Percentiles rank a stretch among this genome's conserved stretches.
Evolutionary conservation across 2,113 vertebrate genomes (phyloP).

Genomic region (Elephantulus edwardii): DNA sequence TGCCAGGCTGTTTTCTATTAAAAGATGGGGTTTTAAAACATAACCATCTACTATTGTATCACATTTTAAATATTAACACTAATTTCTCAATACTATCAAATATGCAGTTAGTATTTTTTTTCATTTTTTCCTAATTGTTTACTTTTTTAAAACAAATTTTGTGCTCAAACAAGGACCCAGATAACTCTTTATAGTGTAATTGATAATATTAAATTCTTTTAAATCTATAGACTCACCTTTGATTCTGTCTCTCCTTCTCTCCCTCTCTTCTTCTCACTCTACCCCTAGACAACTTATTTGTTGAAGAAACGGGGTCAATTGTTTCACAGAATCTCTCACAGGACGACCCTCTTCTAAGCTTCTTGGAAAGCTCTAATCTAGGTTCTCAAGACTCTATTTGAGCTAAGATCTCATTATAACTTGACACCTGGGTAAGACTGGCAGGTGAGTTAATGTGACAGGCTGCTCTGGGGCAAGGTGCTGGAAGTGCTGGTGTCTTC

Average conservation of each 20-base stretch:
- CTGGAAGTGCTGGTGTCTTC: background rate
- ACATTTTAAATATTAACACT: background rate
- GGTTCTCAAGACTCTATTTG: background rate
- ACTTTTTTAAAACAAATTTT: background rate
- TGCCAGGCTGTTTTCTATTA: background rate
- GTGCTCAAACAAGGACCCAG: background rate
- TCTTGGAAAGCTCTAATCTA: background rate
- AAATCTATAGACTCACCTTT: background rate
- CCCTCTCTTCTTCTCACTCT: background rate
- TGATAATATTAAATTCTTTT: background rate
- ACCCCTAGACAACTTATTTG: background rate
- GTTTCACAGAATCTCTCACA: background rate
- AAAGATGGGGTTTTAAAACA: background rate
- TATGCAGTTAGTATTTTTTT: background rate
- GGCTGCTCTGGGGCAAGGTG: background rate
- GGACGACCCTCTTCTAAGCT: background rate
- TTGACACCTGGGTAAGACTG: background rate
- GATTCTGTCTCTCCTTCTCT: background rate
- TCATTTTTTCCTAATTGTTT: background rate
- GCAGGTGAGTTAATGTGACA: background rate
- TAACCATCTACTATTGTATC: background rate
- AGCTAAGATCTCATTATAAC: background rate
- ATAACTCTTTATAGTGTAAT: background rate
- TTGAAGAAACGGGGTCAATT: background rate
- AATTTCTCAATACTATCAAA: constrained; percentile 4